Evolutionary conservation across 2,888 invertebrate genomes (phyloP), one percentile per base, ranked within the genome.

Genomic region (Scaptomyza polygonia): DNA sequence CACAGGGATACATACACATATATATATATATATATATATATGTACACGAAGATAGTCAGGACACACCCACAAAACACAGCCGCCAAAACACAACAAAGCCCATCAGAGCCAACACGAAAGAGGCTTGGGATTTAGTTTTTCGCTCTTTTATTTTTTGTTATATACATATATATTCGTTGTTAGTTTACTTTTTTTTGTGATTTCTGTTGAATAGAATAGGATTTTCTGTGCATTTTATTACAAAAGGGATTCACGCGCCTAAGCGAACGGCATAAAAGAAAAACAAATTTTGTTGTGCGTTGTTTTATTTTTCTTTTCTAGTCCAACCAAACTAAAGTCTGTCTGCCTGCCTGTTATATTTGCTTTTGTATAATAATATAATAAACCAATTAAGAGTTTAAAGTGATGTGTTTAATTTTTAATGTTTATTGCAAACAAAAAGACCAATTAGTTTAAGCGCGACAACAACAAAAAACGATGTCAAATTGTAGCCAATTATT

Each of bases 201-300:
- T 52, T 55, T 30, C 42, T 67, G 49, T 65, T 71, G 64, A 64
- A 81, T 49, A 72, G 79, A 85, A 79, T 72, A 79, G 76, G 85
- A 87, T 81, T 81, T 87, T 87, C 88, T 78, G 68, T 85, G 81
- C 85, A 81, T 87, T 81, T 81, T 86, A 81, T 81, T 87, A 87
- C 81, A 81, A 81, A 81, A 82, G 81, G 88, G 88, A 81, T 78
- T 85, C 88, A 79, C 79, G 81, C 88, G 86, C 86, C 79, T 75
- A 81, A 85, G 65, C 58, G 72, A 59, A 62, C 59, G 63, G 65
- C 80, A 73, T 67, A 80, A 86, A 39, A 59, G 70, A 55, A 66
- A 72, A 77, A 57, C 64, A 78, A n/a, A n/a, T n/a, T 14, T 61
- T 67, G 59, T 39, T 47, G n/a, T 77, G 51, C 48, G 66, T 39